phyloP scores from a whole-genome alignment of 2,113 vertebrate species.

The Embiotoca jacksoni region DNA sequence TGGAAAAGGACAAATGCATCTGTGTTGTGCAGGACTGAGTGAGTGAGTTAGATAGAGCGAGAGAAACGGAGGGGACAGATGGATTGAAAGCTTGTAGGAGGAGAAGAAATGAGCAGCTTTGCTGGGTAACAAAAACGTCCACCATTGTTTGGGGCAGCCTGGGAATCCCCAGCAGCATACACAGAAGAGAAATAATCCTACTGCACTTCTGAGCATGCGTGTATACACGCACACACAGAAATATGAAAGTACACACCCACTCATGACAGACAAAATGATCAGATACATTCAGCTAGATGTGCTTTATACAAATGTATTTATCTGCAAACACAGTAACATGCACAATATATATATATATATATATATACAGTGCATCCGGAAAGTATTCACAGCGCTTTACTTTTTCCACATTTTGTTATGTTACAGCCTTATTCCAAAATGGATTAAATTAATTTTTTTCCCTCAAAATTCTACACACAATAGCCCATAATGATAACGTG shows the following conservation, averaged over 20 bases:
- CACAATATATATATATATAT: neutral
- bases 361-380: neutral
- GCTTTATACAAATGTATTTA: constrained; percentile 17
- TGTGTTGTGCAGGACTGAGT: constrained; percentile 29
- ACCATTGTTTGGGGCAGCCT: constrained; percentile 56
- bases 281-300: constrained; percentile 13
- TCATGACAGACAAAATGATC: constrained; percentile 31
- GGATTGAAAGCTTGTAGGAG: constrained; percentile 40
- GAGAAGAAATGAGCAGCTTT: constrained; percentile 50
- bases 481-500: no score
- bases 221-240: neutral
- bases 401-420: no score
- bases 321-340: constrained; percentile 24
- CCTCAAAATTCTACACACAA: no score
- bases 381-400: no score
- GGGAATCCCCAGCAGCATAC: constrained; percentile 68
- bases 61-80: constrained; percentile 34
- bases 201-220: constrained; percentile 10
- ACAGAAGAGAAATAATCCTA: constrained; percentile 49
- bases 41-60: constrained; percentile 25
- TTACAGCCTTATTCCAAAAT: no score
- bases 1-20: constrained; percentile 42
- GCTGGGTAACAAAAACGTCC: constrained; percentile 58
- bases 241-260: constrained; percentile 27
- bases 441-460: no score